Conservation (phyloP, 2,888 invertebrate species). For the Drosophila birchii region DNA sequence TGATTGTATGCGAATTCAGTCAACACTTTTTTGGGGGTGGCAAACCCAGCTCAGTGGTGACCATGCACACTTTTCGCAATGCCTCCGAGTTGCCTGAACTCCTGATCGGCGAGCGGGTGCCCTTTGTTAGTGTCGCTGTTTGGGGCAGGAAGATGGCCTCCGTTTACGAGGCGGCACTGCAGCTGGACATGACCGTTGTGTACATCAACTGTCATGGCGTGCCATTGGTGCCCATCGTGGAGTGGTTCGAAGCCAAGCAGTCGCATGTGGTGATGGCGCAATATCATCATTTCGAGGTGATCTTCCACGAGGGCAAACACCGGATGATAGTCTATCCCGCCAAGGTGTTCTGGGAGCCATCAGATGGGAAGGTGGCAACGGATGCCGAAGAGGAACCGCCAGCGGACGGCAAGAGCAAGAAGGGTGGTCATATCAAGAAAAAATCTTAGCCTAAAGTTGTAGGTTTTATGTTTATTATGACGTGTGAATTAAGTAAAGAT, state of each 20-base stretch:
- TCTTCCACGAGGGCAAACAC: neutral
- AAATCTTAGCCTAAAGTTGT: neutral
- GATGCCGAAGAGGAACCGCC: neutral
- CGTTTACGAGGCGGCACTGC: constrained; percentile 58
- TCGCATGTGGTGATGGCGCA: constrained; percentile 33
- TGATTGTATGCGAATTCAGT: constrained; percentile 59
- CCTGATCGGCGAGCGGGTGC: constrained; percentile 37
- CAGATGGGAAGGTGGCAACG: too few species aligned
- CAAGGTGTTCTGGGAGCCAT: constrained; percentile 15
- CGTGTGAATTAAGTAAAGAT: too few species aligned
- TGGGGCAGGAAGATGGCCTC: constrained; percentile 58
- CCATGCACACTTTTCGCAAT: constrained; percentile 65
- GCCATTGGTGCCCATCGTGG: constrained; percentile 35
- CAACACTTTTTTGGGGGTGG: constrained; percentile 54
- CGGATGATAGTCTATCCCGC: constrained; percentile 55
- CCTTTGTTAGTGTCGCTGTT: constrained; percentile 51
- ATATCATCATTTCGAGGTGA: constrained; percentile 55
- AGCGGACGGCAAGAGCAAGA: neutral
- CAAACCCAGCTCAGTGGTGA: constrained; percentile 61
- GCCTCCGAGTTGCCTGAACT: constrained; percentile 43
- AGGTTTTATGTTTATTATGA: neutral
- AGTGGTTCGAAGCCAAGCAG: constrained; percentile 1
- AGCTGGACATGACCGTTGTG: constrained; percentile 23
- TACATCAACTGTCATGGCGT: constrained; percentile 57
- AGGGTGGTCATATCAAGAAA: neutral